These are phyloP conservation scores for Terrapene triunguis DNA, from an alignment of 2,113 vertebrate species.

Conservation along the genomic window DNA sequence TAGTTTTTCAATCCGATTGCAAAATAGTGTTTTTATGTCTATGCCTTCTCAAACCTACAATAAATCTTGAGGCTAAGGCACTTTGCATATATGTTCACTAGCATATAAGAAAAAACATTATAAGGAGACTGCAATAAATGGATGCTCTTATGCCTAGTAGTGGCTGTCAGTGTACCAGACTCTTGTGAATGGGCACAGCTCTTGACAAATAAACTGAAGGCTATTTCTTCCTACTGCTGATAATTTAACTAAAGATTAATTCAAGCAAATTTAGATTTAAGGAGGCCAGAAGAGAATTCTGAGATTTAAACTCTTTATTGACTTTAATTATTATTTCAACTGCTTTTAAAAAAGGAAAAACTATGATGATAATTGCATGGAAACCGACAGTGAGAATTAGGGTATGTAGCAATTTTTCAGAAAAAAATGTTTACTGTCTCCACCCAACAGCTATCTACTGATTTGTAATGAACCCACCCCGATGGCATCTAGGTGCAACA, in stretches of 20 bases:
- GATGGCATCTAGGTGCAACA: neutral
- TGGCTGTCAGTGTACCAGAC: constrained; percentile 12
- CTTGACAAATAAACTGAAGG: neutral
- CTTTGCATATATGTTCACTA: constrained; percentile 54
- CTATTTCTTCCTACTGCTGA: neutral
- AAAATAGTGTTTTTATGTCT: neutral
- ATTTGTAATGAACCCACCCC: neutral
- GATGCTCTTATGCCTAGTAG: neutral
- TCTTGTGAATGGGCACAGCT: neutral
- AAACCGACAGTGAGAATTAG: constrained; percentile 36
- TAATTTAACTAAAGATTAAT: neutral
- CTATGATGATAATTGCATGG: neutral
- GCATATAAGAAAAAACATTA: neutral
- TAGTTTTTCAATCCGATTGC: neutral
- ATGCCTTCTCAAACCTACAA: neutral
- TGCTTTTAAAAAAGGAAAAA: neutral
- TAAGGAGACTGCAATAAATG: constrained; percentile 17
- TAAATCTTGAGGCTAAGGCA: constrained; percentile 52
- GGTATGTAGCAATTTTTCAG: neutral
- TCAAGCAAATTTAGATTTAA: neutral
- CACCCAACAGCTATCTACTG: neutral
- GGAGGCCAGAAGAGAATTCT: neutral
- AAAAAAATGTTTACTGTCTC: neutral
- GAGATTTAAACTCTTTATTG: neutral
- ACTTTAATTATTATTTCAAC: neutral